These are phyloP conservation scores for Salvator merianae DNA, from an alignment of 2,113 vertebrate species.

Conservation along the genomic window DNA sequence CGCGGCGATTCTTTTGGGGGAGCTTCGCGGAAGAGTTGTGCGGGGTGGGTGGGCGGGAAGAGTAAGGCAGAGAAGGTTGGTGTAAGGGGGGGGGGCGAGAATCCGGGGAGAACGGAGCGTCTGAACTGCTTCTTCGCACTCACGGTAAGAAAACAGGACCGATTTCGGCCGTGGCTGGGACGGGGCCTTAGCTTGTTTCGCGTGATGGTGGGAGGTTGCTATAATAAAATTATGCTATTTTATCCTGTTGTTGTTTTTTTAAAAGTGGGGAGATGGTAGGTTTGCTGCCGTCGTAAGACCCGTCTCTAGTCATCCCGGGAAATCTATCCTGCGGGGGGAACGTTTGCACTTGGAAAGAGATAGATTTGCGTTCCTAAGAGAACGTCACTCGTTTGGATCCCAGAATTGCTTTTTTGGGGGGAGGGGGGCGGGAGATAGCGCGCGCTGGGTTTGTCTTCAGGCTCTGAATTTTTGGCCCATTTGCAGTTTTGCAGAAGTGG, in stretches of 20 bases:
- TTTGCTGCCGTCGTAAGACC: neutral
- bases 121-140: constrained; percentile 23
- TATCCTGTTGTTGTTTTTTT: too few relatives aligned
- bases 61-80: neutral
- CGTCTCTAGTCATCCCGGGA: neutral
- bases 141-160: constrained; percentile 51
- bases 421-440: too few relatives aligned
- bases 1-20: neutral
- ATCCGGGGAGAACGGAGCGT: neutral
- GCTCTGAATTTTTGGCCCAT: neutral
- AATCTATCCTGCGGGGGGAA: neutral
- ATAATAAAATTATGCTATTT: too few relatives aligned
- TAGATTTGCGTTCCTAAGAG: neutral
- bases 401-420: neutral
- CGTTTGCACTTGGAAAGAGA: too few relatives aligned
- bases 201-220: neutral
- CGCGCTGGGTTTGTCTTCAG: too few relatives aligned
- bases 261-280: neutral
- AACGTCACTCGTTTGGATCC: neutral
- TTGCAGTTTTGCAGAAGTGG: neutral
- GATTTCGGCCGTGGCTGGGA: neutral
- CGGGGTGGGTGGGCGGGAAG: neutral
- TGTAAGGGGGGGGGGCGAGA: neutral
- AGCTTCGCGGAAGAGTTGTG: constrained; percentile 14
- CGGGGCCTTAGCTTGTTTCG: constrained; percentile 8